Evolutionary conservation across 1,140 invertebrate genomes (phyloP), one percentile per base, ranked within the genome.

Genomic region (Lysiphlebus fabarum): DNA sequence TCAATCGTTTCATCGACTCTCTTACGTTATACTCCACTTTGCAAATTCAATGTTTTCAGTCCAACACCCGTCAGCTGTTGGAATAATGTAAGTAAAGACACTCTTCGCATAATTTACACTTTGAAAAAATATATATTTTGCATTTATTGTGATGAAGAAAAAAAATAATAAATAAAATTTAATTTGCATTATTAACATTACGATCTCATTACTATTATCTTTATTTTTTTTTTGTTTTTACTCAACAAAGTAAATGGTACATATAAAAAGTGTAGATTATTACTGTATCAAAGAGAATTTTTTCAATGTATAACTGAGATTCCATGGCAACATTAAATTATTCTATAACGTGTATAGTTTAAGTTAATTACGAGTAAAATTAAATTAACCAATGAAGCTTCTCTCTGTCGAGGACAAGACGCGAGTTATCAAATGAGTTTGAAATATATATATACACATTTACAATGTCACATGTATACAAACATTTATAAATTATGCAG

Each of bases 1-100:
- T 55, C 43, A 56, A 58, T 64, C 59, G 62, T 55, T 42, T 61
- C 57, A 64, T 64, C 57, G 63, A 61, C 59, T 51, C 58, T 58
- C 58, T 51, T 11, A 58, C 58, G 53, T 33, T 26, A 26, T 26
- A 26, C 17, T 26, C 53, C 58, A 60, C 57, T 63, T 58, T 60
- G 53, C 53, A 58, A 64, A 64, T 58, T 60, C 50, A 40, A 9
- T 7, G 12, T 26, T n/a, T 44, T 38, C 44, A 36, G 43, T 47
- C 10, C 40, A 26, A 33, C 10, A 53, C 58, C 58, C 17, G 17
- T 40, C 58, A 60, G 58, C 58, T 60, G 53, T 9, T 41, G 47
- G 51, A 60, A 55, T 60, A 59, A 53, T 45, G 37, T 59, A 36
- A 34, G 44, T 26, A 26, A 26, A 26, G 17, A 26, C 42, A 59